Base-by-base conservation (phyloP, 2,888 invertebrate genomes). In the Noctuana brunneofusca region DNA sequence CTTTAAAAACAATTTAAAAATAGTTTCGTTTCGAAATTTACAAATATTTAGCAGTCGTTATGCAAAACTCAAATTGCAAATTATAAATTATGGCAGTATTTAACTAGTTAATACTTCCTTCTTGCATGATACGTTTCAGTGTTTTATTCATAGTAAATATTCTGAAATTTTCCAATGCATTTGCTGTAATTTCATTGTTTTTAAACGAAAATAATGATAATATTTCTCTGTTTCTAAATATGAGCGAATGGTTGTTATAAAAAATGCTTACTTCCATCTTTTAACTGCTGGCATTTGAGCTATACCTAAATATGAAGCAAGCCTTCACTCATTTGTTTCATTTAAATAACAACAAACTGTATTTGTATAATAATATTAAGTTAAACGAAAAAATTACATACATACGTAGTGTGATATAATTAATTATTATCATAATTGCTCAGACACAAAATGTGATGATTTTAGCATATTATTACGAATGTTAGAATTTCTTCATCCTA, bases 381-480 rank as follows among this genome's bases (percentile, higher is more conserved):
- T 41, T 41, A 8, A 14, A 38, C 41, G 3, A 16, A 41, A n/a
- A 22, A 22, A 49, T 8, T 24, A 49, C 22, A 52, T 14, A 58
- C 56, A 60, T 66, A 68, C 68, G 72, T 71, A 72, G 72, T 72
- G 71, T 75, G 71, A 68, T 63, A 63, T 62, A n/a, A n/a, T n/a
- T n/a, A n/a, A n/a, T n/a, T n/a, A n/a, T n/a, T n/a, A 65, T 63
- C 16, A 66, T 68, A 50, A 48, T 73, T 76, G 74, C 74, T 77
- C 75, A 73, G 68, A 64, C 58, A 68, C 71, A 66, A 55, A 64
- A 73, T 73, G 77, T 81, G 79, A 83, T 78, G 43, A 43, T 43
- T 43, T 70, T 78, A 74, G 71, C 71, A 75, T 60, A 76, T 75
- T 71, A 74, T 77, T 78, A 14, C 77, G 71, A 75, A 27, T 11